Conservation (phyloP, 2,888 invertebrate genomes). For the Drosophila villosipedis region DNA sequence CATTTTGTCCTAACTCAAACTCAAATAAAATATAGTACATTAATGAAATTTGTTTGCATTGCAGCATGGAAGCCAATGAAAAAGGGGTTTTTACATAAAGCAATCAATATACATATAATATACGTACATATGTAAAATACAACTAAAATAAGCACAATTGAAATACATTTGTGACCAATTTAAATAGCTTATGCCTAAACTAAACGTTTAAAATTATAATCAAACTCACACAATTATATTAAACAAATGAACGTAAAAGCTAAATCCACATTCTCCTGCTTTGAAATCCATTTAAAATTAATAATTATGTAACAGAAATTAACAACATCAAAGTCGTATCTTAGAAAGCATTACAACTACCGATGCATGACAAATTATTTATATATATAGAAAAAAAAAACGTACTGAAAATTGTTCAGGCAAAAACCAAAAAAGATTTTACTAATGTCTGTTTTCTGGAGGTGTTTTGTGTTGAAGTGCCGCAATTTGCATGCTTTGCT, state of each 20-base stretch:
- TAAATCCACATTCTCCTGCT: slow-evolving; percentile 52
- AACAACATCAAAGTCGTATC: slow-evolving; percentile 22
- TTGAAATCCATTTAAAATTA: slow-evolving; percentile 26
- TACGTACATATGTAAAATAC: slow-evolving; percentile 55
- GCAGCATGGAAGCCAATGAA: slow-evolving; percentile 72
- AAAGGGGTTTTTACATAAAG: slow-evolving; percentile 66
- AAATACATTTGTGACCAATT: slow-evolving; percentile 27
- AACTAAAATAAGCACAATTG: slow-evolving; percentile 59
- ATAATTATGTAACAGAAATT: slow-evolving; percentile 28
- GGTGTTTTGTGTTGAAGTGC: slow-evolving; percentile 44
- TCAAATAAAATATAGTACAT: slow-evolving; percentile 51
- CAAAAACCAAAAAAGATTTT: not conserved
- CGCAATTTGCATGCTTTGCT: slow-evolving; percentile 71
- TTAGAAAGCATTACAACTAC: slow-evolving; percentile 22
- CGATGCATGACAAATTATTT: slow-evolving; percentile 24
- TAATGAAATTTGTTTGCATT: slow-evolving; percentile 58
- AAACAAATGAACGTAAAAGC: slow-evolving; percentile 59
- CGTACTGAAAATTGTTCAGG: slow-evolving; percentile 7
- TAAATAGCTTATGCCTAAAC: slow-evolving; percentile 45
- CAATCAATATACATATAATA: slow-evolving; percentile 39
- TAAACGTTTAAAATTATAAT: slow-evolving; percentile 52
- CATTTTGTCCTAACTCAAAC: slow-evolving; percentile 63
- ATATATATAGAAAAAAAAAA: slow-evolving; percentile 8
- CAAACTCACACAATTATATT: slow-evolving; percentile 71
- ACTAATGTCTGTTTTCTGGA: slow-evolving; percentile 25